A percentile compares a stretch with the other conserved stretches of the same genome.
phyloP scores from a whole-genome alignment of 1,140 invertebrate genomes.

The Drosophila bifasciata region DNA sequence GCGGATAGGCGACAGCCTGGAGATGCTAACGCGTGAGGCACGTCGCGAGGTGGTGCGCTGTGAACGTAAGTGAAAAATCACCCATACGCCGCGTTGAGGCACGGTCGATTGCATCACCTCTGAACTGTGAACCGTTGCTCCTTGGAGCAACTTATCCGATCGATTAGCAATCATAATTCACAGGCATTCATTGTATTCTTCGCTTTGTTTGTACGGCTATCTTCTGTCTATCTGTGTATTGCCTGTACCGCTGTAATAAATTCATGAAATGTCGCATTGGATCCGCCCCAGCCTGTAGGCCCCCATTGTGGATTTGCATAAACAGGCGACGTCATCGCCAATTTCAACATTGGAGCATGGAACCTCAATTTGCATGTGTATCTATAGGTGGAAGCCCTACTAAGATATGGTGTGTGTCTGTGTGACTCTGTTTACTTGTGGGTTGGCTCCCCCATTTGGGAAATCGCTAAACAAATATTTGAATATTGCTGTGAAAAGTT shows the following conservation, averaged over 20 bases:
- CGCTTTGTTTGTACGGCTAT: not conserved
- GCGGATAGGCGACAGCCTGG: conserved; percentile 64
- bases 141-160: conserved; percentile 33
- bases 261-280: conserved; percentile 44
- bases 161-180: conserved; percentile 31
- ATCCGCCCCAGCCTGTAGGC: not conserved
- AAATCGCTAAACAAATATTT: too few relatives aligned
- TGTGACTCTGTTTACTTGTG: conserved; percentile 16
- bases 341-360: conserved; percentile 47
- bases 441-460: too few relatives aligned
- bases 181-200: not conserved
- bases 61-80: conserved; percentile 68
- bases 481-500: too few relatives aligned
- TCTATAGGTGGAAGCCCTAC: conserved; percentile 35
- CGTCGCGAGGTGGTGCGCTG: conserved; percentile 55
- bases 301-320: conserved; percentile 59
- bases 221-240: conserved; percentile 26
- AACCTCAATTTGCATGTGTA: conserved; percentile 39
- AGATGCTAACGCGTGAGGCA: conserved; percentile 72
- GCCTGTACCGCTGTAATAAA: conserved; percentile 56
- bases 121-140: conserved; percentile 14
- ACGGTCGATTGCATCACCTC: conserved; percentile 32
- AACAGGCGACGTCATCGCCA: conserved; percentile 60
- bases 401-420: conserved; percentile 43
- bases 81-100: conserved; percentile 14